Conservation (phyloP, 1,140 invertebrate genomes). For the Maconellicoccus hirsutus region DNA sequence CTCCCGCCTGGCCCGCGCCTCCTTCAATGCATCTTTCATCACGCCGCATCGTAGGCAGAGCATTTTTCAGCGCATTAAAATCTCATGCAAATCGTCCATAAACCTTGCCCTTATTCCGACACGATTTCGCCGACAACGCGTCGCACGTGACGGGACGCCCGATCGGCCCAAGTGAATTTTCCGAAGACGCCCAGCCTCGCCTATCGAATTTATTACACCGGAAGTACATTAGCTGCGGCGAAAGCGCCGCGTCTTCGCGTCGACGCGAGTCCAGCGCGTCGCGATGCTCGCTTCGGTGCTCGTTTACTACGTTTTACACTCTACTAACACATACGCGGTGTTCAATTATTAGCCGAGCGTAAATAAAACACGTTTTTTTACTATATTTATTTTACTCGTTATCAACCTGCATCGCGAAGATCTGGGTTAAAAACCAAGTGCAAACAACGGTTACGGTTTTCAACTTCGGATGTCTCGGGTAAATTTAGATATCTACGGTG, state of each 20-base stretch:
- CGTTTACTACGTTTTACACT: constrained; percentile 7
- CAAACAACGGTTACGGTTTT: no score
- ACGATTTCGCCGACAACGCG: not conserved
- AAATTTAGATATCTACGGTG: no score
- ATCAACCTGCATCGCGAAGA: no score
- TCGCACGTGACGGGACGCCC: not conserved
- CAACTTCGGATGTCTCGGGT: no score
- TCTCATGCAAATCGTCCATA: not conserved
- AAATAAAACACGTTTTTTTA: constrained; percentile 17
- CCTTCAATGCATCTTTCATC: not conserved
- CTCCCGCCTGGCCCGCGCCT: not conserved
- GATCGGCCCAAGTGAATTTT: not conserved
- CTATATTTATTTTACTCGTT: not conserved
- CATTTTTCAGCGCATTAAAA: not conserved
- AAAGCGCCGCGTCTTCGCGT: not conserved
- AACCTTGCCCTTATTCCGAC: not conserved
- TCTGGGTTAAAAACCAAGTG: no score
- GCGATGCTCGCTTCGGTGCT: no score
- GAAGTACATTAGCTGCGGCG: not conserved
- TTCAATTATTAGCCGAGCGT: constrained; percentile 17
- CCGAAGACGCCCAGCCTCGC: constrained; percentile 1
- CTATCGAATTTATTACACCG: not conserved
- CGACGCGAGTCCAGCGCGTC: no score
- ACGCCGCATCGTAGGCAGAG: not conserved
- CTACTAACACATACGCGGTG: not conserved